Percentiles rank a stretch among this genome's conserved stretches.
phyloP scores from a whole-genome alignment of 2,113 vertebrate species.

The Chaetops frenatus region DNA sequence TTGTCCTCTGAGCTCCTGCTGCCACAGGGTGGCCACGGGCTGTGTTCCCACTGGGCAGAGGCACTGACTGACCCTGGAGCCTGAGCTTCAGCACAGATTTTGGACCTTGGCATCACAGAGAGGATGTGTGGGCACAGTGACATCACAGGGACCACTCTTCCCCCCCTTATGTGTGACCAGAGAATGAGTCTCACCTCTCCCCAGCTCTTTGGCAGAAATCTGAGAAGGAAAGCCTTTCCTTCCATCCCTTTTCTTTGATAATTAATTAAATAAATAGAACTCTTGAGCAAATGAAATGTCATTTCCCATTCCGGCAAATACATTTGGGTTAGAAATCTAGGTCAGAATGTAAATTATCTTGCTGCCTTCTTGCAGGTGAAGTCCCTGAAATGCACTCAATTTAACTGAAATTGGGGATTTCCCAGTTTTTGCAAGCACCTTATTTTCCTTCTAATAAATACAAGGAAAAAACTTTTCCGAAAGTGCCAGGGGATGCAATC shows the following conservation, averaged over 20 bases:
- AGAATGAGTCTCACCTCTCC: not conserved
- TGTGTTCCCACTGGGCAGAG: not conserved
- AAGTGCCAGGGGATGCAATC: constrained; percentile 44
- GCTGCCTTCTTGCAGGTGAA: constrained; percentile 50
- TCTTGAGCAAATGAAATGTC: constrained; percentile 58
- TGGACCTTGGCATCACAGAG: rapidly evolving
- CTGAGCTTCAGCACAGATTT: not conserved
- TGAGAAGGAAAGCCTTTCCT: not conserved
- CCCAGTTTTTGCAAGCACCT: constrained; percentile 52
- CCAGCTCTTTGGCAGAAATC: not conserved
- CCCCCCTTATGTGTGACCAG: rapidly evolving
- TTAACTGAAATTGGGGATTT: constrained; percentile 56
- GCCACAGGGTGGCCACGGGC: not conserved
- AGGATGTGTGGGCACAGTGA: not conserved
- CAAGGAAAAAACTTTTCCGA: not conserved
- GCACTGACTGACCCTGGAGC: not conserved
- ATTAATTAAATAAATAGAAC: constrained; percentile 56
- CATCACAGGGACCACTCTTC: not conserved
- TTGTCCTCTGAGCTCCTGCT: not conserved
- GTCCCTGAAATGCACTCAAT: constrained; percentile 57
- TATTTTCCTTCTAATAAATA: constrained; percentile 55
- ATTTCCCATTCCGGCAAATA: constrained; percentile 59
- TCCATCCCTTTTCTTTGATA: not conserved
- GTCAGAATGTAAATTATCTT: constrained; percentile 64
- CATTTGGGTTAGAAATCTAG: constrained; percentile 66